Evolutionary conservation across 2,113 vertebrate species (phyloP), one percentile per base, ranked within the genome.

Genomic region (Pelmatolapia mariae): DNA sequence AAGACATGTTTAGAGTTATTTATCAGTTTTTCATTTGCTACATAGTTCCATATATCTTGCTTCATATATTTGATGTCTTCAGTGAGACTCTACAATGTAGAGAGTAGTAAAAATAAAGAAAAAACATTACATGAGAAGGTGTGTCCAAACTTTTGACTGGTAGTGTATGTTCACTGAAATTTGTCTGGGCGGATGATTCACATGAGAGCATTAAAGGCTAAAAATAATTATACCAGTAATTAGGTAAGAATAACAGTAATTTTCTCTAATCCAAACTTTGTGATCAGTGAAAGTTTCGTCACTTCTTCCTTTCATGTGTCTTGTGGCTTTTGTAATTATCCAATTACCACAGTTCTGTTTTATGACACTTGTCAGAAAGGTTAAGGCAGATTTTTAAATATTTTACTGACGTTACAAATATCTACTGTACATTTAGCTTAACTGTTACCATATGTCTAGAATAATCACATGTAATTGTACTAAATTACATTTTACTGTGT

Each of bases 161-260:
- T 38, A 38, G 33, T 38, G 33, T 38, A 33, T 84, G 19, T 54
- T 66, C 53, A 47, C 4, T 78, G 31, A 63, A 53, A 80, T 79
- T 36, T 86, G 50, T 29, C 56, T 52, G 47, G 19, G 19, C 24
- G 18, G 56, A 83, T 45, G 80, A 85, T 89, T 89, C 83, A 82
- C 56, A 80, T 1, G 7, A 71, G 52, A 43, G 45, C 47, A 83
- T 84, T 56, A 81, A 59, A 68, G 84, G 73, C 53, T 59, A 59
- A 68, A 80, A 68, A 54, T 78, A 78, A 59, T 84, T 54, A 73
- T 31, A 86, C 56, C 57, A 73, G 78, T 56, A 86, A 82, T 88
- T 87, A 80, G 85, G 53, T 79, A 59, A 19, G 22, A 56, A 82
- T 80, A 80, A 80, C 85, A 76, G 85, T 86, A 80, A 91, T 90